Percentiles rank a stretch among this genome's conserved stretches.
Evolutionary conservation across 2,113 vertebrate species (phyloP).

Genomic region (Rhinolophus ferrumequinum): DNA sequence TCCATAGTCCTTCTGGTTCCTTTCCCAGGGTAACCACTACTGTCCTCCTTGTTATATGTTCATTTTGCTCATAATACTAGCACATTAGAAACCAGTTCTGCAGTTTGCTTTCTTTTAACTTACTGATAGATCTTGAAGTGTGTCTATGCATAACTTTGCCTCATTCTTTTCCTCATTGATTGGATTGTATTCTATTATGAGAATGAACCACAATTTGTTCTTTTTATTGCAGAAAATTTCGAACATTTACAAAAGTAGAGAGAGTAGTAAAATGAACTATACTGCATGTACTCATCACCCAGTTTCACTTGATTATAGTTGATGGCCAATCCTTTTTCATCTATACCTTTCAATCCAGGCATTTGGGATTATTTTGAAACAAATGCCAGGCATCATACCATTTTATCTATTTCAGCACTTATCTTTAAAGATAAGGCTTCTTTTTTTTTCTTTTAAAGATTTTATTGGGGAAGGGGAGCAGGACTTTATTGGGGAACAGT

Average conservation of each 20-base stretch:
- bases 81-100: not conserved
- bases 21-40: not conserved
- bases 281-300: not conserved
- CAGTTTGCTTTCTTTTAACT: not conserved
- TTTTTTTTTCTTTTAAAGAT: not conserved
- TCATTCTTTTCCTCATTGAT: not conserved
- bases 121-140: not conserved
- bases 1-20: not conserved
- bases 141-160: not conserved
- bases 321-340: not conserved
- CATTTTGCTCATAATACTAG: not conserved
- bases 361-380: slow-evolving; percentile 11
- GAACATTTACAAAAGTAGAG: not conserved
- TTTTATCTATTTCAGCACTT: not conserved
- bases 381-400: not conserved
- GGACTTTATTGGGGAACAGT: too few relatives aligned
- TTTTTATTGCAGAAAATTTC: not conserved
- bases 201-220: not conserved
- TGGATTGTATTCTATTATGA: not conserved
- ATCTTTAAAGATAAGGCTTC: not conserved
- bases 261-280: not conserved
- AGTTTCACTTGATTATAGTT: not conserved
- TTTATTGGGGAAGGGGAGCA: too few relatives aligned
- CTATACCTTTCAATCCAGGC: not conserved
- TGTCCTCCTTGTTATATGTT: not conserved